Conservation (phyloP, 2,888 invertebrate genomes). For the Eurytoma adleriae region DNA sequence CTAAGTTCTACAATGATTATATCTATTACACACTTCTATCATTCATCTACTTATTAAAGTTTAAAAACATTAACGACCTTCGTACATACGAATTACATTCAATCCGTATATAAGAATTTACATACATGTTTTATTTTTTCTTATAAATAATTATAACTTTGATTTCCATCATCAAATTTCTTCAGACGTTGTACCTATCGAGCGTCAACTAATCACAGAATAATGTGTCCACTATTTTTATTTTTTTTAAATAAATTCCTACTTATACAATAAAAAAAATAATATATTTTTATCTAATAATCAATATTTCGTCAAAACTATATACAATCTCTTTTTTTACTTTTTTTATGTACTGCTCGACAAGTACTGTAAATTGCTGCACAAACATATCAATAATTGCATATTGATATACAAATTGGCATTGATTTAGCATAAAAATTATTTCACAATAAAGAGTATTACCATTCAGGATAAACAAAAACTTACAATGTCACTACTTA, state of each 20-base stretch:
- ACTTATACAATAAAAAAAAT: slow-evolving; percentile 28
- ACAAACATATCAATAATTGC: too few relatives aligned
- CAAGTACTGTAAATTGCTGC: not conserved
- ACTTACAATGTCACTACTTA: slow-evolving; percentile 41
- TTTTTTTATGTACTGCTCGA: slow-evolving; percentile 4
- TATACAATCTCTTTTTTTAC: slow-evolving; percentile 27
- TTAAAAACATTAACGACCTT: slow-evolving; percentile 73
- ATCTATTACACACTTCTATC: slow-evolving; percentile 48
- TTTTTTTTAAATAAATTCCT: slow-evolving; percentile 36
- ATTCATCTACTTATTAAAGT: slow-evolving; percentile 64
- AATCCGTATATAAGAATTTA: slow-evolving; percentile 40
- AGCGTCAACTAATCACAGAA: slow-evolving; percentile 47
- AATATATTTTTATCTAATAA: slow-evolving; percentile 32
- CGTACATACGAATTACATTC: slow-evolving; percentile 55
- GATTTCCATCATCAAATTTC: too few relatives aligned
- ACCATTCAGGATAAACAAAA: slow-evolving; percentile 42
- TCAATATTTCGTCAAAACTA: slow-evolving; percentile 31
- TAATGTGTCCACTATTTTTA: slow-evolving; percentile 18
- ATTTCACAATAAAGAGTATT: slow-evolving; percentile 52
- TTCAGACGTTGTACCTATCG: slow-evolving; percentile 20
- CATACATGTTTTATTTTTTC: slow-evolving; percentile 52
- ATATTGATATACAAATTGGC: not conserved
- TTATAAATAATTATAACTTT: slow-evolving; percentile 46
- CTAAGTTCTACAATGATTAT: slow-evolving; percentile 45
- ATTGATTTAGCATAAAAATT: slow-evolving; percentile 17